Base-by-base conservation (phyloP, 2,797 vertebrate species). In the Buphagus erythrorhynchus region DNA sequence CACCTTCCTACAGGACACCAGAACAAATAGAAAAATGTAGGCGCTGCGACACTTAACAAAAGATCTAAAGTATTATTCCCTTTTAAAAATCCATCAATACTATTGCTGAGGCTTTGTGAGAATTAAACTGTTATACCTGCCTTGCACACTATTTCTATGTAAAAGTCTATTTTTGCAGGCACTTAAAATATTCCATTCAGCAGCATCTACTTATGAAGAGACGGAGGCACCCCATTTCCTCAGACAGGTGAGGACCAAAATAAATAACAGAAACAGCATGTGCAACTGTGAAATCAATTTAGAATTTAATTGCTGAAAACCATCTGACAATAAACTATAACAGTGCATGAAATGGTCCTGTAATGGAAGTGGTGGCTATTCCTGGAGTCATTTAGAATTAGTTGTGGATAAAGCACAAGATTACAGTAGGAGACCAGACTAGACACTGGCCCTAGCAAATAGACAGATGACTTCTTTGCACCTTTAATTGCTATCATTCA, bases 261-360 rank as follows among this genome's bases (percentile, higher is more conserved):
- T 89, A 96, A 95, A 95, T 95, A 95, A 86, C 65, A 92, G 63
- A 92, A 94, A 71, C 94, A 91, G 92, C 33, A 0, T 91, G 82
- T 69, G 82, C 96, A 93, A 91, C 95, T 95, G 94, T 94, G 95
- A 96, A 97, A 94, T 97, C 96, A 96, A 96, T 95, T 96, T 96
- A 75, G 93, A 96, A 95, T 92, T 96, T 96, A 94, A 96, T 97
- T 97, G 94, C 93, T 94, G 79, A 96, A 94, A 96, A 94, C 91
- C 82, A 35, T 66, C 89, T 94, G 87, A 96, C 82, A 83, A 94
- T 94, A 95, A 92, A 96, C 89, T 95, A 95, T 95, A 97, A 96
- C 95, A 52, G 91, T 66, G 92, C 93, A 95, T 86, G 89, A 96
- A 96, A 96, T 94, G 79, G 94, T 90, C 58, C 43, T 76, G 79